Conservation (phyloP, 2,797 vertebrate genomes). For the Aplochiton taeniatus region DNA sequence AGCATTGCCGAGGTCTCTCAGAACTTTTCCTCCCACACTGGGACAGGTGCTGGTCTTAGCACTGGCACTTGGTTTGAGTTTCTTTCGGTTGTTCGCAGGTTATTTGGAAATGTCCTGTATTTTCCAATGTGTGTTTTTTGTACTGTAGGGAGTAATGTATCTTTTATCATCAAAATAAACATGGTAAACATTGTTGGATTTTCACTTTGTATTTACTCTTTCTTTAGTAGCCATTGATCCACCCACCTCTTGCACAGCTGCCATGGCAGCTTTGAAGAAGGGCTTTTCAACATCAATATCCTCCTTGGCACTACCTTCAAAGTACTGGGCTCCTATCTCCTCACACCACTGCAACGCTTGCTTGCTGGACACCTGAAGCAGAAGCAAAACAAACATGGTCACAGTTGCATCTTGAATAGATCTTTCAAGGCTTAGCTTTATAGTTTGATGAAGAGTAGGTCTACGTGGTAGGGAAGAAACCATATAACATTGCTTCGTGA, state of each 20-base stretch:
- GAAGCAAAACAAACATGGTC: not conserved
- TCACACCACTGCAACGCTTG: constrained; percentile 52
- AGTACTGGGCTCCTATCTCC: constrained; percentile 57
- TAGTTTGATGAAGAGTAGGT: not conserved
- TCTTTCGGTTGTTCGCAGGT: constrained; percentile 72
- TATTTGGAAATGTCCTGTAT: constrained; percentile 78
- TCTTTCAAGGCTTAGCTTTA: not conserved
- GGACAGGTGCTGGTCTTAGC: constrained; percentile 63
- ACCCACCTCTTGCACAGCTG: constrained; percentile 52
- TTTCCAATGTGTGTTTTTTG: constrained; percentile 79
- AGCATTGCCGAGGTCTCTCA: constrained; percentile 69
- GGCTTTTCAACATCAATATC: constrained; percentile 51
- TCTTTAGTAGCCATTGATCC: no score
- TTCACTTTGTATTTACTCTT: not conserved
- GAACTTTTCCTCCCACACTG: constrained; percentile 65
- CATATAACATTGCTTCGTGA: no score
- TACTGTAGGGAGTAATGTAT: constrained; percentile 81
- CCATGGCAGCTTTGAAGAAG: constrained; percentile 50
- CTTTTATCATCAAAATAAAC: constrained; percentile 78
- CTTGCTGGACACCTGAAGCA: constrained; percentile 48
- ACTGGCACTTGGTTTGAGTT: constrained; percentile 62
- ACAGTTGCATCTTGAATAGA: not conserved
- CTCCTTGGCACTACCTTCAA: constrained; percentile 65
- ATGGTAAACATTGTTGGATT: constrained; percentile 65
- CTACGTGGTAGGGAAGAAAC: no score